Evolutionary conservation across 2,888 invertebrate genomes (phyloP), one percentile per base, ranked within the genome.

Genomic region (Melangyna quadrimaculata): DNA sequence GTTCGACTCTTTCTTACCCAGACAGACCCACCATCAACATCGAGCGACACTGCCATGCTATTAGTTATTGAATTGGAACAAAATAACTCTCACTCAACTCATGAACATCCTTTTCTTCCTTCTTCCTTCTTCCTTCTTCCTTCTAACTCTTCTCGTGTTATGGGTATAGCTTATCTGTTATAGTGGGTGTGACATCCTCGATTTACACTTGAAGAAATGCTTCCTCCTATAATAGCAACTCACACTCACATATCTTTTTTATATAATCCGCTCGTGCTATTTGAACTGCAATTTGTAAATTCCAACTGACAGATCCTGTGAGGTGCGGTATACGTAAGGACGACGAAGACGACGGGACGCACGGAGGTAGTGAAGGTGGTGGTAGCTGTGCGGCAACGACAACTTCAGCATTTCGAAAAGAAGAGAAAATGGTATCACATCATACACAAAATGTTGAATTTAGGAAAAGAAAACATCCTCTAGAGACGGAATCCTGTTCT

Each of bases 201-300:
- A 27, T 43, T 43, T n/a, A 61, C 78, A 55, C 61, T 59, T 22
- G 57, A 59, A 48, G 73, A 67, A 57, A 72, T 67, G 12, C 55
- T 67, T 67, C 32, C 27, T 59, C 19, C 19, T 27, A 8, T n/a
- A n/a, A n/a, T n/a, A n/a, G n/a, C 51, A 37, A n/a, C 48, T 22
- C n/a, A 61, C n/a, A n/a, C n/a, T n/a, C 65, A 69, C 37, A 72
- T 19, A 51, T 61, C 59, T 79, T 35, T 37, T 35, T 37, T 29
- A 7, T 67, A 51, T 51, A 35, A 79, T 79, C 74, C 69, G 55
- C 53, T 63, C 72, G 24, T 61, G 59, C 40, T 73, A 70, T 81
- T 81, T 81, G 70, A 65, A 81, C 40, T 81, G 80, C 51, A 67
- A 67, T 67, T 67, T 67, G 48, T 67, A 67, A 67, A 67, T 67